Evolutionary conservation across 1,140 invertebrate genomes (phyloP).

Genomic region (Tetramorium parvispinum): DNA sequence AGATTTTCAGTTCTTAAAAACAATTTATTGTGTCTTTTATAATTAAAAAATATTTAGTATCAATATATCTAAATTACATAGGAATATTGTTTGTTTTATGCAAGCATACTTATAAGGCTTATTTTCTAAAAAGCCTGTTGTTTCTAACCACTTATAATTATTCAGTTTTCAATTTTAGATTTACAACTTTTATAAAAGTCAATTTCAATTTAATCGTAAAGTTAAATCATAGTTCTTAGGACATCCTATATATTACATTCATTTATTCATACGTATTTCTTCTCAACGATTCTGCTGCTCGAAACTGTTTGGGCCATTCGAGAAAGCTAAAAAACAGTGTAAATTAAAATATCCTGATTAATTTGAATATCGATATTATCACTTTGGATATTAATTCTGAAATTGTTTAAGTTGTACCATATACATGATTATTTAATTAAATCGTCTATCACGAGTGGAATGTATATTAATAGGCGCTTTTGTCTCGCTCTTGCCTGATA

Average conservation of each 20-base stretch:
- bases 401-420: neutral
- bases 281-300: neutral
- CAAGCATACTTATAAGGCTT: neutral
- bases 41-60: neutral
- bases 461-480: neutral
- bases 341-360: neutral
- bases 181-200: neutral
- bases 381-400: neutral
- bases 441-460: neutral
- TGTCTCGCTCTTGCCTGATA: neutral
- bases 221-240: neutral
- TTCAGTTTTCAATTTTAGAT: neutral
- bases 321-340: neutral
- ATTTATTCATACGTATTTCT: neutral
- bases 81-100: neutral
- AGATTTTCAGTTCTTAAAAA: too few relatives aligned
- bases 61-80: neutral
- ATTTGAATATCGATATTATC: neutral
- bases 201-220: neutral
- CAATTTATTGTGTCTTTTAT: too few relatives aligned
- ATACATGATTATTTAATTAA: neutral
- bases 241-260: neutral
- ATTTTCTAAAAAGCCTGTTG: neutral
- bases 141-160: neutral
- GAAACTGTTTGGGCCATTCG: neutral